Evolutionary conservation across 2,113 vertebrate species (phyloP).

Genomic region (Naja naja): DNA sequence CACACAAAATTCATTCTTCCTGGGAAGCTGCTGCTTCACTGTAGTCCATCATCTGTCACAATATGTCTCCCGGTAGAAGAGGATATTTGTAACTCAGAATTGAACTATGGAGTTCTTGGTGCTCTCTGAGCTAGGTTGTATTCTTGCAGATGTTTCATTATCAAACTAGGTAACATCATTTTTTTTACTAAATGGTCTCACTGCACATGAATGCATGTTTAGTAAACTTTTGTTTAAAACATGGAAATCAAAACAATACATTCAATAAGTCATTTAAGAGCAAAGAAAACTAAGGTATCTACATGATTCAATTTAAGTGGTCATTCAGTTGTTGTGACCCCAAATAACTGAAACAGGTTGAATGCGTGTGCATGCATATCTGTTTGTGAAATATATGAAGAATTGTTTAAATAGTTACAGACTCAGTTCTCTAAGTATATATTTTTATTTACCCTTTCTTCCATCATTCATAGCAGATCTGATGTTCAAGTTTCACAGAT

Average conservation of each 20-base stretch:
- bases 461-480: neutral
- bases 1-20: neutral
- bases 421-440: neutral
- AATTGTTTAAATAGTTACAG: neutral
- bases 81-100: neutral
- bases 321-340: neutral
- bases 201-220: neutral
- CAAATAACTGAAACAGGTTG: neutral
- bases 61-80: neutral
- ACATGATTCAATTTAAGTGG: neutral
- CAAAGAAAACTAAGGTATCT: neutral
- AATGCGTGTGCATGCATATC: neutral
- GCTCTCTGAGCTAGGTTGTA: neutral
- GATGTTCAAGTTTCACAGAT: neutral
- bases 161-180: neutral
- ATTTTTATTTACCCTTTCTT: neutral
- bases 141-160: neutral
- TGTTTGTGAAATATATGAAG: neutral
- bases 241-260: neutral
- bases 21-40: neutral
- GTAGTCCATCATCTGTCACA: neutral
- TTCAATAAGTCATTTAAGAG: neutral
- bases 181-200: neutral
- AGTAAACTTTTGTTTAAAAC: neutral
- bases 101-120: neutral